These are phyloP conservation scores for Equus quagga DNA, from an alignment of 2,113 vertebrate species.

Conservation along the genomic window DNA sequence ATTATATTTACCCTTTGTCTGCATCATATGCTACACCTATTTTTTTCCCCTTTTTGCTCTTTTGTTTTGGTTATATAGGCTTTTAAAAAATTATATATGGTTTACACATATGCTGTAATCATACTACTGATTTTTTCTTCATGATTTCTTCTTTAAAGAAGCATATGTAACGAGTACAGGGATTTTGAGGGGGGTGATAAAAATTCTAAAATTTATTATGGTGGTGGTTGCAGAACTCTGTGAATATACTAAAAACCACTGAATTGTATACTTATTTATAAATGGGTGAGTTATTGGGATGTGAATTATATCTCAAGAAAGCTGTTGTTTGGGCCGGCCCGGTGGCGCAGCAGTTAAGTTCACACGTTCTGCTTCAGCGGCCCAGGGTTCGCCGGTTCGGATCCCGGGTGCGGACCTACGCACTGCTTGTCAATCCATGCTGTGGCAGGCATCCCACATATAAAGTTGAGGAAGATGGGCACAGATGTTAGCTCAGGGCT, in stretches of 20 bases:
- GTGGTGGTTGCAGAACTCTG: neutral
- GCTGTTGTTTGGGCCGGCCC: neutral
- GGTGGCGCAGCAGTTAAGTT: too few relatives aligned
- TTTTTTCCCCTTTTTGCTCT: neutral
- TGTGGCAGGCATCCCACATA: too few relatives aligned
- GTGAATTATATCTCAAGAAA: neutral
- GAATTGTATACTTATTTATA: neutral
- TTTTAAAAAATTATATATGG: neutral
- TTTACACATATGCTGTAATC: neutral
- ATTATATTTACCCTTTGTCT: neutral
- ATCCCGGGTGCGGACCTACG: too few relatives aligned
- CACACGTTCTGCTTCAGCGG: too few relatives aligned
- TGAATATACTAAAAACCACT: neutral
- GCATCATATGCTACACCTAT: neutral
- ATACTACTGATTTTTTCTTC: neutral
- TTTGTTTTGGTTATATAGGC: neutral
- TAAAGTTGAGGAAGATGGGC: too few relatives aligned
- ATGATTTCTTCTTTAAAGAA: constrained; percentile 29
- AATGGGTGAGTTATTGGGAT: neutral
- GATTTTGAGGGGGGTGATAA: neutral
- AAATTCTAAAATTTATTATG: neutral
- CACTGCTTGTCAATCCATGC: too few relatives aligned
- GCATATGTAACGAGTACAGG: neutral
- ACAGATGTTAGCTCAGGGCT: too few relatives aligned
- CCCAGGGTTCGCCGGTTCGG: too few relatives aligned